A percentile compares a stretch with the other conserved stretches of the same genome.
Evolutionary conservation across 2,797 vertebrate genomes (phyloP).

Genomic region (Miichthys miiuy): DNA sequence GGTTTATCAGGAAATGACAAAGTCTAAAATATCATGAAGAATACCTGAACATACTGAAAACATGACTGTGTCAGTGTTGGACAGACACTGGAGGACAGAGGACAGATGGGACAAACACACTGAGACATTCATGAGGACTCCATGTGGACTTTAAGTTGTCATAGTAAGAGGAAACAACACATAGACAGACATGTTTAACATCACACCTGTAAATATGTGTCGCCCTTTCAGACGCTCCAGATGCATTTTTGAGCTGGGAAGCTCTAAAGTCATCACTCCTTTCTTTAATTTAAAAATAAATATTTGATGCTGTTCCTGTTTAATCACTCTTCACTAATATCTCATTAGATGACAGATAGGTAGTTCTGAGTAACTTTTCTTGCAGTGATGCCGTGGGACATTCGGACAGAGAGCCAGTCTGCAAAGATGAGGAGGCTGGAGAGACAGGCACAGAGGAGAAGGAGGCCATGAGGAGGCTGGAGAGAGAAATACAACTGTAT

Average conservation of each 20-base stretch:
- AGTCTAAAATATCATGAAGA: too few species aligned
- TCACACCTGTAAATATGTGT: not conserved
- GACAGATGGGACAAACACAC: too few species aligned
- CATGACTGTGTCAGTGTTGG: too few species aligned
- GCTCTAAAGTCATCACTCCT: not conserved
- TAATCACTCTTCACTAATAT: not conserved
- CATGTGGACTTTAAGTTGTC: not conserved
- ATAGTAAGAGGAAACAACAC: not conserved
- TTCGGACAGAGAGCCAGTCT: constrained; percentile 75
- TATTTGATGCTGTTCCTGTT: not conserved
- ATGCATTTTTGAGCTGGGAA: not conserved
- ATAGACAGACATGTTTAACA: not conserved
- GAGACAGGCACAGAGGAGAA: constrained; percentile 67
- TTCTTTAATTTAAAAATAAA: not conserved
- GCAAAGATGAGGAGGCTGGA: constrained; percentile 68
- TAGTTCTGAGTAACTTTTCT: not conserved
- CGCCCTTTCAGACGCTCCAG: not conserved
- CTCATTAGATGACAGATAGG: not conserved
- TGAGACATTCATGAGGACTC: too few species aligned
- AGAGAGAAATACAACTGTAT: constrained; percentile 76
- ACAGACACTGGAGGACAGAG: too few species aligned
- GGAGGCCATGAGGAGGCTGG: constrained; percentile 59
- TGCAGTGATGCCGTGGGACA: constrained; percentile 47
- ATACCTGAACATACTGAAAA: too few species aligned
- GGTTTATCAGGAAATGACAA: too few species aligned